Evolutionary conservation across 2,113 vertebrate species (phyloP).

Genomic region (Poeciliopsis turrubarensis): DNA sequence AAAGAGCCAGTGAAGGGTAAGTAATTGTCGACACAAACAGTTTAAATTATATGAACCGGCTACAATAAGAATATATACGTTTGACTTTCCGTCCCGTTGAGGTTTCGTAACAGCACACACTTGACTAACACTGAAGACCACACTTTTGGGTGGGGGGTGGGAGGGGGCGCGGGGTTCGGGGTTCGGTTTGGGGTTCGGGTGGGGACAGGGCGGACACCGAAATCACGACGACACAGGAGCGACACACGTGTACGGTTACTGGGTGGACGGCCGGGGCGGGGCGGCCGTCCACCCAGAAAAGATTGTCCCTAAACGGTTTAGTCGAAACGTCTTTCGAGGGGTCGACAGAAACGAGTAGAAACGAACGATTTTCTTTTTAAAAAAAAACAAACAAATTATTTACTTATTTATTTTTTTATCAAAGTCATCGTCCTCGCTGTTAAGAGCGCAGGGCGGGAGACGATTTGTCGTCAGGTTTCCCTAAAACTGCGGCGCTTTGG

Average conservation of each 20-base stretch:
- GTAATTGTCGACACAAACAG: conserved; percentile 60
- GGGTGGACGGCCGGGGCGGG: conserved; percentile 81
- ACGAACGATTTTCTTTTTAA: conserved; percentile 25
- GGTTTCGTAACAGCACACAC: conserved; percentile 65
- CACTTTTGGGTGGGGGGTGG: no score
- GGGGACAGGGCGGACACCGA: conserved; percentile 26
- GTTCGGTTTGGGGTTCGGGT: no score
- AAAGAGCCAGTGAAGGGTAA: conserved; percentile 60
- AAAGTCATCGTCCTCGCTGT: conserved; percentile 3
- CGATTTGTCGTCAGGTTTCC: conserved; percentile 8
- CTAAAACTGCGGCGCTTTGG: conserved; percentile 13
- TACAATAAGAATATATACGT: conserved; percentile 34
- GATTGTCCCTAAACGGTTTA: conserved; percentile 89
- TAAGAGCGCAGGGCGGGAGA: background rate
- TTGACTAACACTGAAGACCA: conserved; percentile 55
- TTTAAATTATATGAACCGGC: conserved; percentile 37
- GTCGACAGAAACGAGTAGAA: conserved; percentile 6
- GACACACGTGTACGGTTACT: conserved; percentile 85
- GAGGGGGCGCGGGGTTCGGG: conserved; percentile 43
- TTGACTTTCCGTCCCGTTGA: conserved; percentile 44
- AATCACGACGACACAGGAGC: conserved; percentile 62
- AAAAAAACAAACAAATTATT: no score
- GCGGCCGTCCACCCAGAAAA: conserved; percentile 82
- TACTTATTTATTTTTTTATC: no score
- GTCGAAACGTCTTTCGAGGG: conserved; percentile 31